Percentiles rank a stretch among this genome's conserved stretches.
phyloP scores from a whole-genome alignment of 2,888 invertebrate genomes.

The Rugalucina vietnamica region DNA sequence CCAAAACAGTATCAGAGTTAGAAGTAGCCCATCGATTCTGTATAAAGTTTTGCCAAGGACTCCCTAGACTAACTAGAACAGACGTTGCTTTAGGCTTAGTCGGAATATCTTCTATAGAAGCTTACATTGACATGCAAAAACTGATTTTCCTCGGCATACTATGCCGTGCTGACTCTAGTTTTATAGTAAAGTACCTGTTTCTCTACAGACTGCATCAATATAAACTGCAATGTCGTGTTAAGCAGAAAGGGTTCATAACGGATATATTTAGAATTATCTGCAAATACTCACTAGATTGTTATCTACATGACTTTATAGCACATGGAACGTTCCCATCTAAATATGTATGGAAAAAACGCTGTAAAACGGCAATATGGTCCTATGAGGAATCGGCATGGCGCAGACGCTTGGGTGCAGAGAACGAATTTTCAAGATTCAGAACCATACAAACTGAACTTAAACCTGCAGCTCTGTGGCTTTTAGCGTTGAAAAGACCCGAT shows the following conservation, averaged over 20 bases:
- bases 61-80: background rate
- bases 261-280: too few relatives aligned
- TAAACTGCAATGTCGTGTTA: background rate
- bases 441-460: too few relatives aligned
- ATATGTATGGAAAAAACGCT: too few relatives aligned
- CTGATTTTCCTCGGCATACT: background rate
- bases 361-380: too few relatives aligned
- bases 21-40: slow-evolving; percentile 3
- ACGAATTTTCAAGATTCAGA: too few relatives aligned
- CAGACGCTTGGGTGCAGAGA: too few relatives aligned
- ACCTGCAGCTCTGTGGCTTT: too few relatives aligned
- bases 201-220: background rate
- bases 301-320: too few relatives aligned
- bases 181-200: background rate
- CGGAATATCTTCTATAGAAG: background rate
- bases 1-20: background rate
- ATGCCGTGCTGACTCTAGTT: background rate
- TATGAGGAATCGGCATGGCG: too few relatives aligned
- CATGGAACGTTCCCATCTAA: too few relatives aligned
- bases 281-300: too few relatives aligned
- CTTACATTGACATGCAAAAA: slow-evolving; percentile 3
- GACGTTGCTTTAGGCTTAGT: background rate
- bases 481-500: too few relatives aligned
- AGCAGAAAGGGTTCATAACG: background rate
- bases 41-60: background rate